These are phyloP conservation scores for Leucosticte australis DNA, from an alignment of 2,113 vertebrate genomes.

Conservation along the genomic window DNA sequence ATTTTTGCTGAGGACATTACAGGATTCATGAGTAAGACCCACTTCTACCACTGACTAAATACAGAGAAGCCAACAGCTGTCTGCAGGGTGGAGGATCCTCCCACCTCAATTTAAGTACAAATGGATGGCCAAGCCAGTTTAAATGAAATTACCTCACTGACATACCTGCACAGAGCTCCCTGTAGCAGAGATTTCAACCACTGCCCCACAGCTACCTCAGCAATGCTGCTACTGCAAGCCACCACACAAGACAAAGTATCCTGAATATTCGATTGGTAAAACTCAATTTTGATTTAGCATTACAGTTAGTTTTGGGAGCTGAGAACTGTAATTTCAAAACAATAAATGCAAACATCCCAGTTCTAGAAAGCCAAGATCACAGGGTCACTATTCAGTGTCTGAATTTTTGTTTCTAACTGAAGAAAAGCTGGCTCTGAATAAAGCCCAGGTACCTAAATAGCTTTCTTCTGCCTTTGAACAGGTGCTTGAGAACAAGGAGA, in stretches of 20 bases:
- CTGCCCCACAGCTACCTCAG: neutral
- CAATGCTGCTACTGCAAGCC: neutral
- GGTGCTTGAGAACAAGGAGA: neutral
- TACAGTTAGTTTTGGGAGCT: neutral
- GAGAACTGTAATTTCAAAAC: neutral
- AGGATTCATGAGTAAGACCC: neutral
- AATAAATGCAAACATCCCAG: neutral
- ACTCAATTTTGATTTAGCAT: neutral
- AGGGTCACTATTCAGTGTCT: neutral
- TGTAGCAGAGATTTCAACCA: neutral
- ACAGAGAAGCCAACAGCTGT: neutral
- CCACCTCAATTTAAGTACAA: neutral
- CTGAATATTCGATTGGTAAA: neutral
- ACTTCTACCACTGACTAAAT: neutral
- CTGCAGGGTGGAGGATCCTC: neutral
- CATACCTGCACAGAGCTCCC: neutral
- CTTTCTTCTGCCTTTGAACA: neutral
- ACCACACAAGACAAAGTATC: neutral
- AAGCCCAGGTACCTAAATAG: neutral
- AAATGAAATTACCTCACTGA: neutral
- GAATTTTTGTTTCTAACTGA: neutral
- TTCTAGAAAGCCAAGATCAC: neutral
- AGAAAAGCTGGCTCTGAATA: neutral
- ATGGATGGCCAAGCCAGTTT: neutral
- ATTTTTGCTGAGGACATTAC: neutral